Evolutionary conservation across 2,113 vertebrate genomes (phyloP), one percentile per base, ranked within the genome.

Genomic region (Delphinapterus leucas): DNA sequence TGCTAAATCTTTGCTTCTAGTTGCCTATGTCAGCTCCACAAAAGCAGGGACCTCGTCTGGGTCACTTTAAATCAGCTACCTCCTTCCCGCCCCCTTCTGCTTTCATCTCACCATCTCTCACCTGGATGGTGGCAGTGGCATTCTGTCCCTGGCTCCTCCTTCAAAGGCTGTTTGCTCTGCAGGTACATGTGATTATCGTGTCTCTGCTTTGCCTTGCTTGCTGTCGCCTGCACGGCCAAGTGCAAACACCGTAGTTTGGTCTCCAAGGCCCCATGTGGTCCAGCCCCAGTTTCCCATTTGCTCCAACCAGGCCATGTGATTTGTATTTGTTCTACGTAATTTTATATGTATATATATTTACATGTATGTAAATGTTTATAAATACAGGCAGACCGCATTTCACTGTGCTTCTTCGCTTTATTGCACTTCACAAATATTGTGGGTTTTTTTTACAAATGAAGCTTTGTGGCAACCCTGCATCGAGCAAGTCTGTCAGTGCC

Each of bases 141-240:
- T 23, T 61, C 55, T 53, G 12, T 41, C 49, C 47, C 77, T 31
- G 33, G 21, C 58, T 73, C 33, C 17, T 38, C 44, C 31, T 63
- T 2, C 20, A 0, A 23, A 70, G 28, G 47, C 93, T 70, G 26
- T 68, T 26, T 8, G 2, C 11, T 47, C 33, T 47, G 17, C n/a
- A 28, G 81, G 23, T 33, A 26, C 63, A 2, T 73, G 18, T 47
- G 61, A 21, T 25, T 77, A 36, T 20, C 6, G 0, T 25, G 1
- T 33, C n/a, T 26, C 28, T 77, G 76, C 55, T n/a, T 23, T 5
- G 1, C 67, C 38, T 47, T 1, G 7, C 36, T 60, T 7, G 58
- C 58, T 17, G 1, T 20, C 0, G 0, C 47, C 47, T 67, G n/a
- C 44, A 13, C 3, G 6, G 3, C 55, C 26, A 14, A 31, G 36